Evolutionary conservation across 2,113 vertebrate genomes (phyloP).

Genomic region (Labeo catla): DNA sequence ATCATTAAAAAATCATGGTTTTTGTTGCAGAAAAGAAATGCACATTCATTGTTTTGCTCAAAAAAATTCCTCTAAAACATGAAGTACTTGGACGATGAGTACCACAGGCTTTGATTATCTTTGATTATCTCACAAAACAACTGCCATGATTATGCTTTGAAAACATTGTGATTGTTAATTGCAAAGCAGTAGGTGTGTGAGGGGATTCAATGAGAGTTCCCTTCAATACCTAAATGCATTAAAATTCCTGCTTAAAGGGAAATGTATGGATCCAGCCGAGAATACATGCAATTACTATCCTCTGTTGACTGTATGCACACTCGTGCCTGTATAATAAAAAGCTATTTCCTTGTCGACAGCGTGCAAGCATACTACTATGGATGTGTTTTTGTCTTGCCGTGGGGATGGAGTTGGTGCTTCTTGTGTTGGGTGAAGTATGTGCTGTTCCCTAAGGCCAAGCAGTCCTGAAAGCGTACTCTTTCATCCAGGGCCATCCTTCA

Average conservation of each 20-base stretch:
- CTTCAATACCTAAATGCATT: constrained; percentile 17
- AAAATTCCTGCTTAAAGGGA: background rate
- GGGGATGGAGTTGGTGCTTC: constrained; percentile 56
- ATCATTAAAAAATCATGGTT: background rate
- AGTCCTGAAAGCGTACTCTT: constrained; percentile 60
- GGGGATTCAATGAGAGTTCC: background rate
- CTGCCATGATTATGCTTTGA: background rate
- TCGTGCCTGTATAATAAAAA: constrained; percentile 20
- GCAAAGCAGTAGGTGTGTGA: background rate
- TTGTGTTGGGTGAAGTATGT: constrained; percentile 70
- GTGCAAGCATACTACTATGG: constrained; percentile 31
- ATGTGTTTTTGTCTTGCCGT: constrained; percentile 66
- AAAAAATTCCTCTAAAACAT: background rate
- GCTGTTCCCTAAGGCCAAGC: constrained; percentile 58
- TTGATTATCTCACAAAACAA: background rate
- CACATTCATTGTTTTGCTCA: constrained; percentile 5
- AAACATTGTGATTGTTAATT: constrained; percentile 6
- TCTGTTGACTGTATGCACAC: constrained; percentile 4
- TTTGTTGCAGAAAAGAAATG: background rate
- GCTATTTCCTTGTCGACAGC: background rate
- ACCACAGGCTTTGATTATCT: background rate
- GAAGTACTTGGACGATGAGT: background rate
- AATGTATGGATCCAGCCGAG: constrained; percentile 31
- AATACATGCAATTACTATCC: constrained; percentile 19
- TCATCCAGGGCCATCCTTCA: constrained; percentile 65